Evolutionary conservation across 2,113 vertebrate genomes (phyloP), one percentile per base, ranked within the genome.

Genomic region (Monarcha castaneiventris): DNA sequence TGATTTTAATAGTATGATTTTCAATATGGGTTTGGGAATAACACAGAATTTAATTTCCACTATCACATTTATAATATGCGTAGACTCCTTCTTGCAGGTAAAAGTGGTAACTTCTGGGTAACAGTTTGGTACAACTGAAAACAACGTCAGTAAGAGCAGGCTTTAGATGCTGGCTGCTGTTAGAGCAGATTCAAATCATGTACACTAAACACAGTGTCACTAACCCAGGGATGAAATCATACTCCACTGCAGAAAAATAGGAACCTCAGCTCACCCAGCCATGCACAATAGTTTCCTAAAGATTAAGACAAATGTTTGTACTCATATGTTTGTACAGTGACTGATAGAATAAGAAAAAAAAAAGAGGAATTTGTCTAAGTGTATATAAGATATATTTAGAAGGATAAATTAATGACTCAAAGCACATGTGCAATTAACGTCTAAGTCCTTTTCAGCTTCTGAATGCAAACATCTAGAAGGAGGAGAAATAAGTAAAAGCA

Each of bases 401-500:
- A 90, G 37, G 41, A 88, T 64, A 93, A 91, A 93, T 80, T 74
- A 5, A 44, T 87, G 46, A 83, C 67, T 91, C 75, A 85, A 83
- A 91, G 18, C 63, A 96, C 37, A 66, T 43, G 75, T 69, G 37
- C 20, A 90, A 74, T 85, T 94, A 91, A 87, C 49, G 48, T 85
- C 55, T 69, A 93, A 89, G 59, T 64, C 46, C 29, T 85, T 88
- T 79, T 83, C 74, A 83, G 90, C 75, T 96, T 89, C 91, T 95
- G 91, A 95, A 88, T 87, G 63, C 67, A 90, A 95, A 90, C 55
- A 83, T 71, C 85, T 90, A 82, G 54, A 87, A 94, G 39, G 16
- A 91, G 55, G 39, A 91, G 61, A 91, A 93, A 94, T 91, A 90
- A 85, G 11, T 30, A 87, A 93, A 91, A 76, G 59, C 46, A 91